phyloP scores from a whole-genome alignment of 2,888 invertebrate genomes.

The Parnassius apollo region DNA sequence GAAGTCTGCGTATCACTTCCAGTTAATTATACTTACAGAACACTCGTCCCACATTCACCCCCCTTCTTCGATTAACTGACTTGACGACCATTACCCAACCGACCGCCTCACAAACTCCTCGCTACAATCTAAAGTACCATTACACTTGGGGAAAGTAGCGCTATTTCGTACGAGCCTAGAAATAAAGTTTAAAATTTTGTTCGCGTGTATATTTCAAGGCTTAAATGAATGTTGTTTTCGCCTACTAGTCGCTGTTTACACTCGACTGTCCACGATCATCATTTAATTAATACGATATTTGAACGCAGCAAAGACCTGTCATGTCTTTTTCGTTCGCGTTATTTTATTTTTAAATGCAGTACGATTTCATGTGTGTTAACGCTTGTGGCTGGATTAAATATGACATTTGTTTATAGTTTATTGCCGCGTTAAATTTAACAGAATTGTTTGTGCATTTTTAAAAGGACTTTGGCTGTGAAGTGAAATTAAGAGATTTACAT shows the following conservation, averaged over 20 bases:
- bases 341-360: slow-evolving; percentile 35
- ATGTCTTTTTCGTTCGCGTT: slow-evolving; percentile 39
- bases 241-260: slow-evolving; percentile 68
- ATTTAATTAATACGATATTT: slow-evolving; percentile 75
- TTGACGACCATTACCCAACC: slow-evolving; percentile 75
- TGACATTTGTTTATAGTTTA: slow-evolving; percentile 9
- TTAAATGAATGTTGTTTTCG: slow-evolving; percentile 53
- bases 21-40: slow-evolving; percentile 46
- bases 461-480: neutral
- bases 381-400: slow-evolving; percentile 7
- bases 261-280: slow-evolving; percentile 63
- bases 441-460: slow-evolving; percentile 1
- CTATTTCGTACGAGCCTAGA: slow-evolving; percentile 38
- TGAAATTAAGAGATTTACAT: neutral
- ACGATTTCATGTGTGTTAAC: slow-evolving; percentile 2
- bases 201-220: slow-evolving; percentile 16
- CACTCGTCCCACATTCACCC: slow-evolving; percentile 74
- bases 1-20: slow-evolving; percentile 49
- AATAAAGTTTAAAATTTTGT: slow-evolving; percentile 48
- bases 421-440: slow-evolving; percentile 2
- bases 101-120: slow-evolving; percentile 65
- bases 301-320: slow-evolving; percentile 63
- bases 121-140: slow-evolving; percentile 40
- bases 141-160: slow-evolving; percentile 29
- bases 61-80: slow-evolving; percentile 70